Percentiles rank a stretch among this genome's conserved stretches.
Evolutionary conservation across 2,797 vertebrate species (phyloP).

Genomic region (Leptodactylus fallax): DNA sequence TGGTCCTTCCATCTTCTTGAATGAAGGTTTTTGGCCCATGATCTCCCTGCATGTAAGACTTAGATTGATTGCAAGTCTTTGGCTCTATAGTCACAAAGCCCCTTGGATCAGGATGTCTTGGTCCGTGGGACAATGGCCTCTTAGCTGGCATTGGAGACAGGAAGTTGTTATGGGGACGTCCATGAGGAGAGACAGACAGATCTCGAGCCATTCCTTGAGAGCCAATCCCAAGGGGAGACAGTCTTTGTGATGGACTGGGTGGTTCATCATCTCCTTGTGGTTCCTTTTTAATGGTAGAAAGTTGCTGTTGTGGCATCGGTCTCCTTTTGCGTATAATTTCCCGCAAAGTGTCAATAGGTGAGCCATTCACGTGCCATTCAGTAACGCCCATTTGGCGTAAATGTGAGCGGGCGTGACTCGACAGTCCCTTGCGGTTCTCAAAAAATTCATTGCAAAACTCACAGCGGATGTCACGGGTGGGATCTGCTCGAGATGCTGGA

Average conservation of each 20-base stretch:
- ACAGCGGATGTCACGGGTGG: constrained; percentile 88
- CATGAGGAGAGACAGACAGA: constrained; percentile 76
- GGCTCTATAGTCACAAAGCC: constrained; percentile 41
- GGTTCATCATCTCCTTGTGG: constrained; percentile 74
- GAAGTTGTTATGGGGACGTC: constrained; percentile 67
- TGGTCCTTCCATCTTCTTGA: constrained; percentile 32
- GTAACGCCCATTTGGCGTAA: constrained; percentile 87
- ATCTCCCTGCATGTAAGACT: constrained; percentile 40
- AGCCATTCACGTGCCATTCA: constrained; percentile 87
- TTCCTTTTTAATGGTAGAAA: constrained; percentile 84
- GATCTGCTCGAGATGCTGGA: constrained; percentile 84
- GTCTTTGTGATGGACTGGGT: constrained; percentile 68
- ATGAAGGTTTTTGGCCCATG: constrained; percentile 32
- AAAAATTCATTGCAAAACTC: constrained; percentile 92
- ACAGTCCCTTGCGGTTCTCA: constrained; percentile 91
- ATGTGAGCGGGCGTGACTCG: constrained; percentile 90
- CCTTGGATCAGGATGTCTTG: constrained; percentile 65
- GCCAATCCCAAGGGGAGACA: constrained; percentile 69
- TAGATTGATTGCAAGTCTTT: constrained; percentile 42
- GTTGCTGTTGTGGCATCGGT: constrained; percentile 69
- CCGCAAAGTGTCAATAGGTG: constrained; percentile 84
- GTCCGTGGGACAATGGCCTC: constrained; percentile 54
- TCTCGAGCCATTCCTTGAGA: constrained; percentile 72
- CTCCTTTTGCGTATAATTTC: constrained; percentile 87
- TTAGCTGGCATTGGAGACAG: constrained; percentile 76